Percentiles rank a stretch among this genome's conserved stretches.
These are phyloP conservation scores for Nerophis ophidion DNA, from an alignment of 2,113 vertebrate species.

Conservation along the genomic window DNA sequence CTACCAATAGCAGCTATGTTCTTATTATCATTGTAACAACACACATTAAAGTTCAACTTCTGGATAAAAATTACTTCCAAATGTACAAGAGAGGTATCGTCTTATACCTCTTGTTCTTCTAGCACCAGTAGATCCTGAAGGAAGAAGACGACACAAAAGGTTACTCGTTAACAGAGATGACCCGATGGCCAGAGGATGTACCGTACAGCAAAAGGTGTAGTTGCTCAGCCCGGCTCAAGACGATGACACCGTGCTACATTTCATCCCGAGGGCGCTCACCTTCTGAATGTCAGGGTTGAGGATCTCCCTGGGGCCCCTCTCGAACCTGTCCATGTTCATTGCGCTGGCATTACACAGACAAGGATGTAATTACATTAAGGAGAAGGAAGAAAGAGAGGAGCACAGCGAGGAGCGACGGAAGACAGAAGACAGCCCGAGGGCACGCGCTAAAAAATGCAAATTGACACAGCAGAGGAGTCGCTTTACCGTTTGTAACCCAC, in stretches of 20 bases:
- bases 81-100: background rate
- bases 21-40: no score
- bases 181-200: conserved; percentile 20
- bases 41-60: no score
- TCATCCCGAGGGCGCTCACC: conserved; percentile 68
- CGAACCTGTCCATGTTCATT: conserved; percentile 97
- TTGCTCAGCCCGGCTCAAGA: no score
- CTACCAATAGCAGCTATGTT: no score
- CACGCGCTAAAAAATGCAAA: background rate
- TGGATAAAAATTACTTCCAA: background rate
- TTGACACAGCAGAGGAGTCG: no score
- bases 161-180: conserved; percentile 22
- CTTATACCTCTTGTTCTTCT: conserved; percentile 92
- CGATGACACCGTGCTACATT: conserved; percentile 16
- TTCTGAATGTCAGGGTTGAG: conserved; percentile 97
- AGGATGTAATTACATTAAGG: background rate
- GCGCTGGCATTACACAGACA: conserved; percentile 74
- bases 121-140: conserved; percentile 93
- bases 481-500: background rate
- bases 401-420: conserved; percentile 13
- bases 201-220: background rate
- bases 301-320: conserved; percentile 93
- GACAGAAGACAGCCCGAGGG: conserved; percentile 20
- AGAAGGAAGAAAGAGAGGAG: background rate
- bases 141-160: conserved; percentile 35